phyloP scores from a whole-genome alignment of 2,888 invertebrate genomes.

The Melieria crassipennis region DNA sequence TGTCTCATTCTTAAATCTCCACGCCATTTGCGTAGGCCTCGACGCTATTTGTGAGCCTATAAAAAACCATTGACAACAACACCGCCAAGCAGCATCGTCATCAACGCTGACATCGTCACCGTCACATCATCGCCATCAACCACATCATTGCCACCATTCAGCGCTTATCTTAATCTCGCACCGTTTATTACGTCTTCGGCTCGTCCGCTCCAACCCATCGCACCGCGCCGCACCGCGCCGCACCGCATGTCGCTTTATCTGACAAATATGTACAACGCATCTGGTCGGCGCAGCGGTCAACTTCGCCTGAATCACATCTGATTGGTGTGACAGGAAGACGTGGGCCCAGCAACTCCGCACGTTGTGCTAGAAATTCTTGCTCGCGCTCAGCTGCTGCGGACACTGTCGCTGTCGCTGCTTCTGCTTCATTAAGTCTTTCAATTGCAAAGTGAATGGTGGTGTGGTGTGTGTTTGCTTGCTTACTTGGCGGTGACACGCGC shows the following conservation, averaged over 20 bases:
- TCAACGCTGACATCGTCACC: constrained; percentile 32
- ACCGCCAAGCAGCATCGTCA: constrained; percentile 34
- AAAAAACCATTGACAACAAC: constrained; percentile 18
- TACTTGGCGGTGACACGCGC: constrained; percentile 21
- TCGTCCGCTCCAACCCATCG: constrained; percentile 11
- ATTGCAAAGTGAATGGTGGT: constrained; percentile 8
- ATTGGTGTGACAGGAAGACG: constrained; percentile 25
- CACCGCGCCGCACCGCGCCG: neutral
- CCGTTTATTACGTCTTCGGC: constrained; percentile 3
- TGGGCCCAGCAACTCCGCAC: constrained; percentile 7
- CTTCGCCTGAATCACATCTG: constrained; percentile 7
- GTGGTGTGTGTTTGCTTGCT: constrained; percentile 8
- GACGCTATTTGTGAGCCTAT: too few species aligned
- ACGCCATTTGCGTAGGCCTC: too few species aligned
- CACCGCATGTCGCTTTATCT: too few species aligned
- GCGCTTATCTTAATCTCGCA: constrained; percentile 21
- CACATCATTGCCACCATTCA: neutral
- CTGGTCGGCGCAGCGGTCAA: constrained; percentile 11
- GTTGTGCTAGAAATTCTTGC: too few species aligned
- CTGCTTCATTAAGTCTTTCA: constrained; percentile 25
- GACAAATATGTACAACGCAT: neutral
- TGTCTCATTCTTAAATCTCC: too few species aligned
- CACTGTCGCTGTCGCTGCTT: neutral
- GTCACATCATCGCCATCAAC: constrained; percentile 5
- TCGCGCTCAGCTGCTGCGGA: neutral